These are phyloP conservation scores for Microplitis demolitor DNA, from an alignment of 1,140 invertebrate species.

Conservation along the genomic window DNA sequence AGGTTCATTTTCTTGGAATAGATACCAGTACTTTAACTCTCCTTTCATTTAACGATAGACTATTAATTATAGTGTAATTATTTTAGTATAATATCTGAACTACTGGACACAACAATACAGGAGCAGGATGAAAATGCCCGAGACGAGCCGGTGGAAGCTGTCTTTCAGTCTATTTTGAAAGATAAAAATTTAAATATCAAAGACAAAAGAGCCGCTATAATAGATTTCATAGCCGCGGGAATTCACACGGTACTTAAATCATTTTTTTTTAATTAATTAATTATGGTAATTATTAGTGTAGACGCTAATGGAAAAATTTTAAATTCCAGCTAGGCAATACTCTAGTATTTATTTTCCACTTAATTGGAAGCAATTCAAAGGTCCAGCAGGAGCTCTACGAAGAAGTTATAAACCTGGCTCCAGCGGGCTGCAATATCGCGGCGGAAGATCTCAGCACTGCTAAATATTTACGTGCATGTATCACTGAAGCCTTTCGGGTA, in stretches of 20 bases:
- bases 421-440: slow-evolving; percentile 64
- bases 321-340: slow-evolving; percentile 76
- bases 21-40: background rate
- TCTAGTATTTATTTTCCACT: slow-evolving; percentile 77
- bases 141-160: slow-evolving; percentile 68
- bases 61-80: slow-evolving; percentile 22
- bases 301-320: background rate
- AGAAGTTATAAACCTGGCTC: slow-evolving; percentile 69
- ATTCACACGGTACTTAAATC: slow-evolving; percentile 75
- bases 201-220: slow-evolving; percentile 83
- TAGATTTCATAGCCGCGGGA: slow-evolving; percentile 85
- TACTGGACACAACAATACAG: slow-evolving; percentile 70
- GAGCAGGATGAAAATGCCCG: slow-evolving; percentile 58
- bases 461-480: slow-evolving; percentile 81
- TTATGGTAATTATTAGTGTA: too few species aligned
- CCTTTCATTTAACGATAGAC: slow-evolving; percentile 13
- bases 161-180: slow-evolving; percentile 76
- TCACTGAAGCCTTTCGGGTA: slow-evolving; percentile 84
- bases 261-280: too few species aligned
- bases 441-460: slow-evolving; percentile 69
- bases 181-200: slow-evolving; percentile 73
- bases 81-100: slow-evolving; percentile 76
- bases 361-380: slow-evolving; percentile 72
- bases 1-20: slow-evolving; percentile 54
- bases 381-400: slow-evolving; percentile 76